Percentiles rank a stretch among this genome's conserved stretches.
These are phyloP conservation scores for Gila orcuttii DNA, from an alignment of 2,113 vertebrate genomes.

Conservation along the genomic window DNA sequence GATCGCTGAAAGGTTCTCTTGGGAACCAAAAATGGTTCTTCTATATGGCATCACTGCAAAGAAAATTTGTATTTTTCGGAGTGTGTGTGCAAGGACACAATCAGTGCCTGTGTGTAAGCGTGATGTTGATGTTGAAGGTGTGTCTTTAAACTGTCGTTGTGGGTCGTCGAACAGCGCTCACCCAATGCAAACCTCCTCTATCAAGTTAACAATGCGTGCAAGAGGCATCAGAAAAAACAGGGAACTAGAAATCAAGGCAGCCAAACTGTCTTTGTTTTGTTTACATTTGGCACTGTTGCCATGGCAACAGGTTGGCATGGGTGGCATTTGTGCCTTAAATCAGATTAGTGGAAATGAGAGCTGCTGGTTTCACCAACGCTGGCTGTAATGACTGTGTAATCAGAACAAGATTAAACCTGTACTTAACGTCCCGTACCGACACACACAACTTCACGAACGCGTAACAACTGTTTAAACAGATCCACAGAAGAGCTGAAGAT, in stretches of 20 bases:
- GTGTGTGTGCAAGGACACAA: too few species aligned
- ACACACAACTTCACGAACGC: not conserved
- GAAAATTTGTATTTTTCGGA: too few species aligned
- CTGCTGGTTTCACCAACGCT: constrained; percentile 28
- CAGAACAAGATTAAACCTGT: constrained; percentile 42
- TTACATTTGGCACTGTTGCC: constrained; percentile 41
- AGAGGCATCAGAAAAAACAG: not conserved
- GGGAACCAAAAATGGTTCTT: too few species aligned
- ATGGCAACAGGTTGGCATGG: constrained; percentile 32
- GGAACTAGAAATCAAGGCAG: not conserved
- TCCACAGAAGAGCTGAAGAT: not conserved
- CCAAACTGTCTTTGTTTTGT: constrained; percentile 15
- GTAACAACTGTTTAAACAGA: constrained; percentile 14
- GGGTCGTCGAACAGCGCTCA: not conserved
- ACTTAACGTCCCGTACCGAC: constrained; percentile 10
- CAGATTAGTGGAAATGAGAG: constrained; percentile 52
- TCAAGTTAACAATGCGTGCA: not conserved
- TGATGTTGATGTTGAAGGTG: not conserved
- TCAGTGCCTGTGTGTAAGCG: too few species aligned
- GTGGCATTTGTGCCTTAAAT: constrained; percentile 42
- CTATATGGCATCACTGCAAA: too few species aligned
- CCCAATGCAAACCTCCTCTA: not conserved
- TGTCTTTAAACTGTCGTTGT: not conserved
- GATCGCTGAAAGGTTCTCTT: too few species aligned
- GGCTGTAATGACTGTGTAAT: constrained; percentile 60